A percentile compares a stretch with the other conserved stretches of the same genome.
Evolutionary conservation across 2,888 invertebrate species (phyloP).

Genomic region (Orchesella flavescens): DNA sequence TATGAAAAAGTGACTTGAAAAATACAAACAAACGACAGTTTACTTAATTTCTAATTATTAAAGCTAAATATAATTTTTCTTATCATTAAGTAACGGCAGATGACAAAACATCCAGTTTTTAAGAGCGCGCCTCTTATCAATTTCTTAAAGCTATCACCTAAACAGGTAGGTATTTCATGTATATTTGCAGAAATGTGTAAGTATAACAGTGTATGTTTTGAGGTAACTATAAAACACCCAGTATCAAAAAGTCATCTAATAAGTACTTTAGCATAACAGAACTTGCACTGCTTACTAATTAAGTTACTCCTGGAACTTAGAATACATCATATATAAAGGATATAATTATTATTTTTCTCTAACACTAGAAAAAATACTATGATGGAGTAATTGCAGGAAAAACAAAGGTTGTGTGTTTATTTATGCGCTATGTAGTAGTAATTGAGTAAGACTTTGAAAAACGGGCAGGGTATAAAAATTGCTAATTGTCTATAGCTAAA

Average conservation of each 20-base stretch:
- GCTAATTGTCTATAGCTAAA: not conserved
- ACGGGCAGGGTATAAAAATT: not conserved
- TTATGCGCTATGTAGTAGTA: not conserved
- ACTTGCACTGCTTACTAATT: too few relatives aligned
- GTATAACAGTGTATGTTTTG: not conserved
- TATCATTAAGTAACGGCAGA: too few relatives aligned
- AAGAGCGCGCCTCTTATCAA: too few relatives aligned
- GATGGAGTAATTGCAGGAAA: too few relatives aligned
- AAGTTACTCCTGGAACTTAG: too few relatives aligned
- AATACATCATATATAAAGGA: too few relatives aligned
- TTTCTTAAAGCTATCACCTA: too few relatives aligned
- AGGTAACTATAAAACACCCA: conserved; percentile 24
- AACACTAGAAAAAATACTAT: too few relatives aligned
- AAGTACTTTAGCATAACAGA: not conserved
- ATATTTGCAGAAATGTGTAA: not conserved
- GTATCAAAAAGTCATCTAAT: conserved; percentile 8
- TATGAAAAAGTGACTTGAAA: conserved; percentile 8
- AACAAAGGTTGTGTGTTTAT: too few relatives aligned
- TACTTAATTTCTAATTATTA: not conserved
- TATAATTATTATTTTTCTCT: too few relatives aligned
- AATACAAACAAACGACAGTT: not conserved
- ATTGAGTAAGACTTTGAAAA: not conserved
- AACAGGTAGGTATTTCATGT: too few relatives aligned
- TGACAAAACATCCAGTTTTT: too few relatives aligned
- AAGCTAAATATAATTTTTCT: not conserved